Percentiles rank a stretch among this genome's conserved stretches.
Evolutionary conservation across 1,140 invertebrate species (phyloP).

Genomic region (Pteromalus puparum): DNA sequence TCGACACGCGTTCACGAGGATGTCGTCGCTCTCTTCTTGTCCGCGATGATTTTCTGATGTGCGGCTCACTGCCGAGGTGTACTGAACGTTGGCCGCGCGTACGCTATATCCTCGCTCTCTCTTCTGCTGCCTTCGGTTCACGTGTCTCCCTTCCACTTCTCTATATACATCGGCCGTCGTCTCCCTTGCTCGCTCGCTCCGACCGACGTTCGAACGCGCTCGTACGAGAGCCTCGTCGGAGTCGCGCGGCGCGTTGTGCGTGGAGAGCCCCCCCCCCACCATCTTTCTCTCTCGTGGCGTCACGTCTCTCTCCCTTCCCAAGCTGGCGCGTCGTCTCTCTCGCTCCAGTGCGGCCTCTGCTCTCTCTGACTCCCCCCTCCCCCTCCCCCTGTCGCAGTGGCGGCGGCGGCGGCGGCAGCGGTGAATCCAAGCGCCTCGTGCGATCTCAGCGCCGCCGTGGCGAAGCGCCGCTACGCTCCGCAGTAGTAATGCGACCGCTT

Average conservation of each 20-base stretch:
- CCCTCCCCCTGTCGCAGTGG: conserved; percentile 45
- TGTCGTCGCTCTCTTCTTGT: conserved; percentile 63
- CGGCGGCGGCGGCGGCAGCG: conserved; percentile 55
- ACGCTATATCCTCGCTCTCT: neutral
- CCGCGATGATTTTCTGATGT: conserved; percentile 36
- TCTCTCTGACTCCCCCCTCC: conserved; percentile 48
- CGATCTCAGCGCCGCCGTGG: conserved; percentile 60
- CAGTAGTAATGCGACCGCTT: conserved; percentile 69
- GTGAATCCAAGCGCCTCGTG: conserved; percentile 35
- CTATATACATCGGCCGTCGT: neutral
- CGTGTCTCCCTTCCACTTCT: conserved; percentile 22
- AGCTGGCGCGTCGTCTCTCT: conserved; percentile 6
- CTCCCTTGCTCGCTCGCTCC: conserved; percentile 25
- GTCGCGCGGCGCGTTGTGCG: conserved; percentile 12
- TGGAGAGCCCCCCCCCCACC: conserved; percentile 28
- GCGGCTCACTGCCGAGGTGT: conserved; percentile 15
- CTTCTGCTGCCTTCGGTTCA: neutral
- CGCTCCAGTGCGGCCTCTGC: conserved; percentile 38
- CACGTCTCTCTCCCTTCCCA: conserved; percentile 43
- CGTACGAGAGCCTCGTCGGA: neutral
- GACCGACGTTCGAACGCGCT: conserved; percentile 2
- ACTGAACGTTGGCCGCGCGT: neutral
- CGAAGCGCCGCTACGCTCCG: conserved; percentile 60
- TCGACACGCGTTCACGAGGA: conserved; percentile 59
- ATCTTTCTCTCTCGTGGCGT: conserved; percentile 31